These are phyloP conservation scores for Antheraea pernyi DNA, from an alignment of 1,140 invertebrate species.

Conservation along the genomic window DNA sequence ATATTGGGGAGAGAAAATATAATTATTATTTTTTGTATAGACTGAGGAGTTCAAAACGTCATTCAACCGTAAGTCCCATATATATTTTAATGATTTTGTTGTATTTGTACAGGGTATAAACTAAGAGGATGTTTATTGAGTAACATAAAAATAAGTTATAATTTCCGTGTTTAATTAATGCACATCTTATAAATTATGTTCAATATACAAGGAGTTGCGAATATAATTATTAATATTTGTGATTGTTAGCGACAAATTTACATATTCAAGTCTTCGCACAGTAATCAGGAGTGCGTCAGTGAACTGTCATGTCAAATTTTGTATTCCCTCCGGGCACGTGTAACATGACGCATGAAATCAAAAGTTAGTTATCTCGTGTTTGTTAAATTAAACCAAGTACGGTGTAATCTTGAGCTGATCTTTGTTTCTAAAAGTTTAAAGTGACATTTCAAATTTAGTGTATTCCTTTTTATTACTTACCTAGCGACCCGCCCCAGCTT, in stretches of 20 bases:
- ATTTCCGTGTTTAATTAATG: no score
- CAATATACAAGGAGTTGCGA: constrained; percentile 17
- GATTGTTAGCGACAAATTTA: constrained; percentile 24
- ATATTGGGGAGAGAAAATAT: no score
- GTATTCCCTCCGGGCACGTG: neutral
- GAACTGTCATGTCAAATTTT: constrained; percentile 9
- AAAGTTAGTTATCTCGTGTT: neutral
- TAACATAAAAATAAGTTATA: no score
- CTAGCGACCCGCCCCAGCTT: no score
- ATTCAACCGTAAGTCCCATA: no score
- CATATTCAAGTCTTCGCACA: constrained; percentile 13
- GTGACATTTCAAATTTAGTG: neutral
- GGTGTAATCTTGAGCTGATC: neutral
- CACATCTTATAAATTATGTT: constrained; percentile 8
- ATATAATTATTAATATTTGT: constrained; percentile 20
- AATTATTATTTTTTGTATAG: no score
- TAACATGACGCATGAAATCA: neutral
- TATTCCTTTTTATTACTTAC: no score
- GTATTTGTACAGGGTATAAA: no score
- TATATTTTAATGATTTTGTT: no score
- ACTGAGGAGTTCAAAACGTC: no score
- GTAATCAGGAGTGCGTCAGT: constrained; percentile 21
- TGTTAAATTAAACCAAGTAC: neutral
- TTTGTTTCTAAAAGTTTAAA: neutral
- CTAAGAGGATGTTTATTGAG: no score